Conservation (phyloP, 2,888 invertebrate genomes). For the Agrotis puta region DNA sequence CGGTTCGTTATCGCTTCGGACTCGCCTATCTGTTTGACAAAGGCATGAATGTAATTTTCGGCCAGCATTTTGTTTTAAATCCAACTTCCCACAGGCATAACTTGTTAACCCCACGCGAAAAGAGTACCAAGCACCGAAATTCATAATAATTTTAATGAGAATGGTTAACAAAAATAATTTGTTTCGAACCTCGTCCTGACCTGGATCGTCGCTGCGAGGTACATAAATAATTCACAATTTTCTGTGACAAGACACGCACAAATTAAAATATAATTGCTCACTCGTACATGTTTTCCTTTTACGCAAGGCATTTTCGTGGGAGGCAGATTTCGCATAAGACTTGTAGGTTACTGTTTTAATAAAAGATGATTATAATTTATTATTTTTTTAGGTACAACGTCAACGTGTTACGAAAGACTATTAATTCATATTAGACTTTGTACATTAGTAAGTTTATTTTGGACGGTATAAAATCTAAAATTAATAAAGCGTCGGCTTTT, state of each 20-base stretch:
- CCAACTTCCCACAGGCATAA: not conserved
- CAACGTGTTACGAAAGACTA: no score
- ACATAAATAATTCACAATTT: constrained; percentile 49
- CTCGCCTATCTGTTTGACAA: no score
- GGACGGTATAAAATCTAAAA: not conserved
- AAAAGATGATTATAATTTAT: constrained; percentile 19
- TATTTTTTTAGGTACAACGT: not conserved
- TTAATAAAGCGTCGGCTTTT: no score
- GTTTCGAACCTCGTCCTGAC: constrained; percentile 26
- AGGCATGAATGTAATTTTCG: no score
- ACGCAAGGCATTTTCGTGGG: constrained; percentile 20
- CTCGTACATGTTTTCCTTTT: constrained; percentile 46
- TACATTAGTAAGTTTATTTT: not conserved
- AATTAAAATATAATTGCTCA: constrained; percentile 60
- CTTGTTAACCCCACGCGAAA: constrained; percentile 15
- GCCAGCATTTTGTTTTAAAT: not conserved
- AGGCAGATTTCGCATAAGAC: constrained; percentile 22
- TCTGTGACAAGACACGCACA: constrained; percentile 47
- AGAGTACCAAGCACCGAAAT: constrained; percentile 6
- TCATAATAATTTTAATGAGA: constrained; percentile 41
- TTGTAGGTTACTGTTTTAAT: constrained; percentile 18
- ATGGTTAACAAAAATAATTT: constrained; percentile 27
- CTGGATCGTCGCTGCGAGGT: constrained; percentile 14
- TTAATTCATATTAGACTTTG: not conserved
- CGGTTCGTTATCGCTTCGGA: no score